Conservation (phyloP, 2,797 vertebrate genomes). For the Oophaga sylvatica region DNA sequence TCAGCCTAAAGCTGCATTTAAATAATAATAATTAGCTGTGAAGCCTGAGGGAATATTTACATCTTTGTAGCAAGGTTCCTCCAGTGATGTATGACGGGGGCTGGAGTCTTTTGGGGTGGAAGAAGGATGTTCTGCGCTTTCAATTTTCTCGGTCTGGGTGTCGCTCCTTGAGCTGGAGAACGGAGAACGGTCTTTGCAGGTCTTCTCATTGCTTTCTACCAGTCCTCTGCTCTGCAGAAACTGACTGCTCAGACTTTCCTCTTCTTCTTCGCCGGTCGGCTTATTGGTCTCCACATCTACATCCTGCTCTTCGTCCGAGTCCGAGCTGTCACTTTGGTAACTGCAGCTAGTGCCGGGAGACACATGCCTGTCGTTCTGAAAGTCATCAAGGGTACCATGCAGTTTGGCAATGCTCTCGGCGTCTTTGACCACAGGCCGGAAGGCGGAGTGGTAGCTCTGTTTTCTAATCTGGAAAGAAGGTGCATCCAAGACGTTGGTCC, state of each 20-base stretch:
- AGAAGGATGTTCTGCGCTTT: slow-evolving; percentile 71
- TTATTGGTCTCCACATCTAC: slow-evolving; percentile 81
- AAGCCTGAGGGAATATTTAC: slow-evolving; percentile 87
- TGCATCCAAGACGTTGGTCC: slow-evolving; percentile 80
- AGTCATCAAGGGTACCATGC: slow-evolving; percentile 76
- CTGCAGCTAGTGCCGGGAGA: slow-evolving; percentile 86
- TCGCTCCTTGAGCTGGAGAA: slow-evolving; percentile 67
- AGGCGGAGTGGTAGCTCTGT: slow-evolving; percentile 87
- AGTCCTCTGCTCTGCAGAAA: slow-evolving; percentile 68
- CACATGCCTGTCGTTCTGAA: slow-evolving; percentile 70
- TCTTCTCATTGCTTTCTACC: slow-evolving; percentile 47
- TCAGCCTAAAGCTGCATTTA: slow-evolving; percentile 82
- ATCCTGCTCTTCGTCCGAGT: slow-evolving; percentile 79
- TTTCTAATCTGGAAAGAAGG: slow-evolving; percentile 63
- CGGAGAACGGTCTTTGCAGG: slow-evolving; percentile 55
- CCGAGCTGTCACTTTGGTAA: slow-evolving; percentile 84
- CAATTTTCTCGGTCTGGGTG: slow-evolving; percentile 71
- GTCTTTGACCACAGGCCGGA: slow-evolving; percentile 92
- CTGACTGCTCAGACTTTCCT: slow-evolving; percentile 69
- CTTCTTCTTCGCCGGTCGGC: slow-evolving; percentile 81
- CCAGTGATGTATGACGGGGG: slow-evolving; percentile 77
- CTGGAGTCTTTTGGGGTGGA: slow-evolving; percentile 76
- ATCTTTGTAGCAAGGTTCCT: slow-evolving; percentile 91
- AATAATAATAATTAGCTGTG: slow-evolving; percentile 85
- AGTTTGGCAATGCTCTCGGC: slow-evolving; percentile 90